Evolutionary conservation across 2,888 invertebrate genomes (phyloP), one percentile per base, ranked within the genome.

Genomic region (Spodoptera exigua): DNA sequence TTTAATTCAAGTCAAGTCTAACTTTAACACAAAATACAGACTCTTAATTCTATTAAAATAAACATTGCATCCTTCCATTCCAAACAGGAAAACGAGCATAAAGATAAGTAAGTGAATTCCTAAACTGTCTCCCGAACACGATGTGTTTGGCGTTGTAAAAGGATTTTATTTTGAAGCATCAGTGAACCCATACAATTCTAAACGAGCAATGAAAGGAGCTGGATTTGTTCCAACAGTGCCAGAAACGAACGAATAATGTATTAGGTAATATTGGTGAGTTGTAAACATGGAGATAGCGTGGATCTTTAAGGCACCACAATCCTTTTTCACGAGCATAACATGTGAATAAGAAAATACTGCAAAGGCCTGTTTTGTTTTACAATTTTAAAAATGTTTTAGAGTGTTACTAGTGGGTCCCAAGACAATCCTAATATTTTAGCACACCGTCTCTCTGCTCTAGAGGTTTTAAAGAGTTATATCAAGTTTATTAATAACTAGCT

Each of bases 131-230:
- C 35, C 17, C 47, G 36, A 49, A 13, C 36, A 35, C 41, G 16
- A 60, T 53, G 46, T 64, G 64, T 67, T 56, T 48, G 59, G 35
- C 35, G 45, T 67, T 67, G 47, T 52, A 44, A 44, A 61, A 18
- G 45, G 61, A 45, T 59, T 63, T 64, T 71, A 63, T 72, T 61
- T 75, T 56, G 37, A 63, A 67, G 51, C 63, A 54, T 59, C 62
- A 75, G 46, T 75, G 61, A 63, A 54, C 61, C 47, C 45, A 17
- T 52, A 63, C 63, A 51, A 71, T 47, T 27, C 21, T 58, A 47
- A 59, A 48, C 43, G 39, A 59, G n/a, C 17, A 41, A 43, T 16
- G 47, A 36, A 60, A 63, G 53, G 27, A 41, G 44, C 55, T 54
- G 60, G 51, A 59, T 61, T 60, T 56, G 35, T 49, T 59, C 27